phyloP scores from a whole-genome alignment of 2,888 invertebrate species.

The Trissoscelio sp. region DNA sequence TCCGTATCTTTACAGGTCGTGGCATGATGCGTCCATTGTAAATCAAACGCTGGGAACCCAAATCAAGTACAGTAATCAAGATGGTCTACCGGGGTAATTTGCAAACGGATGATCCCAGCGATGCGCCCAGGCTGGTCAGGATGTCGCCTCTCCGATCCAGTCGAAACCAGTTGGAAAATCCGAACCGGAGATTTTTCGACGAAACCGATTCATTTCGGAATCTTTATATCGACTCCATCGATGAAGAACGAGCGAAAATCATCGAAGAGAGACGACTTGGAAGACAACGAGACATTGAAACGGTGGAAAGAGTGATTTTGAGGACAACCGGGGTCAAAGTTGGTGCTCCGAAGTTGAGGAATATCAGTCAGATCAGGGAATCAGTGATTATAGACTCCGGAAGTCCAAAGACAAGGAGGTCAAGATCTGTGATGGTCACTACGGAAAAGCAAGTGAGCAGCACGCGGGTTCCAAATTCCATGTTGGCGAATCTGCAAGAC shows the following conservation, averaged over 20 bases:
- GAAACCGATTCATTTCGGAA: conserved; percentile 67
- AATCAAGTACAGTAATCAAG: conserved; percentile 35
- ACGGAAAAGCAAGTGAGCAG: conserved; percentile 40
- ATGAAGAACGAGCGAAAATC: conserved; percentile 73
- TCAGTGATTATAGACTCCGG: conserved; percentile 13
- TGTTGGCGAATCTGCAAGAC: conserved; percentile 78
- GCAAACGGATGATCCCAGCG: conserved; percentile 79
- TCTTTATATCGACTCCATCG: conserved; percentile 70
- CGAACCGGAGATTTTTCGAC: conserved; percentile 7
- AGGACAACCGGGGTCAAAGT: conserved; percentile 76
- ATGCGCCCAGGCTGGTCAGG: conserved; percentile 78
- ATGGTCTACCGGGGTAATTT: conserved; percentile 80
- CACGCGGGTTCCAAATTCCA: conserved; percentile 70
- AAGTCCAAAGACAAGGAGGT: conserved; percentile 41
- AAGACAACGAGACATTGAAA: conserved; percentile 76
- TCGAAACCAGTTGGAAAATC: conserved; percentile 45
- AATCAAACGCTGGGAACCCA: conserved; percentile 18
- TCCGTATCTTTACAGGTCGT: conserved; percentile 46
- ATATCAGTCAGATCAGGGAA: conserved; percentile 76
- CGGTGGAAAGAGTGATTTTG: conserved; percentile 75
- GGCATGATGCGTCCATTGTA: conserved; percentile 22
- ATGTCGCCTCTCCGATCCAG: conserved; percentile 78
- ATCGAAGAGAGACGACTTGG: conserved; percentile 76
- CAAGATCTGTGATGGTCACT: conserved; percentile 63
- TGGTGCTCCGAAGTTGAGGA: conserved; percentile 76